Evolutionary conservation across 2,888 invertebrate genomes (phyloP), one percentile per base, ranked within the genome.

Genomic region (Cerceris rybyensis): DNA sequence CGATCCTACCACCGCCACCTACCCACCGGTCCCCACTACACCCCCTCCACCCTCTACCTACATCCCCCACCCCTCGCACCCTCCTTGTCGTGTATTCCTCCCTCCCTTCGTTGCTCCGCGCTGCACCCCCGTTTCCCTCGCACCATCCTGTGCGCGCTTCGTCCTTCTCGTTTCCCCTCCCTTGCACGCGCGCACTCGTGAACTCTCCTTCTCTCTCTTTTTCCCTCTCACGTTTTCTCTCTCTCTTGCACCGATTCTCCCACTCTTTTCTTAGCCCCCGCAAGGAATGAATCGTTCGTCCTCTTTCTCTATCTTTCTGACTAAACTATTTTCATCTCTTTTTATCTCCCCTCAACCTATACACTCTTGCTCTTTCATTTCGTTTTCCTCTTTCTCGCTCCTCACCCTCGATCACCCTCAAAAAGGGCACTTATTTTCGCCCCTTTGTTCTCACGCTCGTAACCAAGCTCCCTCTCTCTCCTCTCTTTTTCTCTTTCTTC

Each of bases 391-490:
- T 77, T 80, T 80, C 71, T 83, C 68, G 73, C 77, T 67, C 76
- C 78, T 81, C 81, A 80, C 86, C 83, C 86, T 84, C 79, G 84
- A 78, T 83, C 82, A 80, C 84, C 82, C 86, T 85, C 80, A 81
- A 85, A 87, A 88, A 80, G 84, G 84, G 83, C 86, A 87, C 88
- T 87, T 87, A 87, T 85, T 87, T 83, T 88, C 86, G 87, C 88
- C 87, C 87, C 87, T 87, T 88, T 88, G 88, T 88, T 88, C 88
- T 88, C 87, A 87, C 88, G 87, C 80, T 83, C 77, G 73, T 76
- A 75, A 80, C 75, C 83, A 76, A 58, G 55, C 63, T 73, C 70
- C 59, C 68, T 54, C 73, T 60, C 61, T 49, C 64, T 41, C 61
- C 65, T 73, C 75, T 82, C 80, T 70, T 57, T 77, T 71, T 75